Evolutionary conservation across 2,113 vertebrate species (phyloP), one percentile per base, ranked within the genome.

Genomic region (Ceyx melanurus): DNA sequence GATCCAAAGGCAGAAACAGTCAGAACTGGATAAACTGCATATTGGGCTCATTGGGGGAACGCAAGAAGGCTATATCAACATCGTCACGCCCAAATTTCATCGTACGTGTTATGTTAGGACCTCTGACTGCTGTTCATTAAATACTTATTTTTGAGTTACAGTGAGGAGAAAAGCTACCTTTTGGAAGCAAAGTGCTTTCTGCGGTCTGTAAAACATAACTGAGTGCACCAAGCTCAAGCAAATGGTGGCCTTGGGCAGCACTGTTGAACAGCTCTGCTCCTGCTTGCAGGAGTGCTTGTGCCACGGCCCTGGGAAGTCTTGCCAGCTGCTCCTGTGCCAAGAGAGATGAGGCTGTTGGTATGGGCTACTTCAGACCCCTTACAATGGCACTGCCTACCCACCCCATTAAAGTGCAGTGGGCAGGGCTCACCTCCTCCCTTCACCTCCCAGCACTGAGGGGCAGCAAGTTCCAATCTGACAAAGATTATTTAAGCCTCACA

Each of bases 11-110:
- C 97, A 97, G 92, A 76, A 12, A 5, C 98, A 98, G 20, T 60
- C 92, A 0, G 96, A 97, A 15, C 93, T 98, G 92, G 73, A 97
- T 23, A 2, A 42, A 0, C 94, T 98, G 13, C 33, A 31, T 2
- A 1, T 97, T 20, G 96, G 97, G 2, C 93, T 98, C 18, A 64
- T 3, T 0, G 97, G 97, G 2, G 97, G 97, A 21, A 21, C 85
- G 0, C 97, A 97, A 26, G 95, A 96, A 13, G 97, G 98, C 20
- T 98, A 97, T 64, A 80, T 98, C 2, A 66, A 96, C 87, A 10
- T 97, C 0, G 1, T 77, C 56, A 40, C 21, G 0, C 94, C 92
- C 40, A 77, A 8, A 9, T 74, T 77, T n/a, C 29, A 51, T 37
- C 0, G 96, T 96, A 58, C 0, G 87, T 82, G 37, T 9, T 14